These are phyloP conservation scores for Jacana jacana DNA, from an alignment of 2,113 vertebrate species.

Conservation along the genomic window DNA sequence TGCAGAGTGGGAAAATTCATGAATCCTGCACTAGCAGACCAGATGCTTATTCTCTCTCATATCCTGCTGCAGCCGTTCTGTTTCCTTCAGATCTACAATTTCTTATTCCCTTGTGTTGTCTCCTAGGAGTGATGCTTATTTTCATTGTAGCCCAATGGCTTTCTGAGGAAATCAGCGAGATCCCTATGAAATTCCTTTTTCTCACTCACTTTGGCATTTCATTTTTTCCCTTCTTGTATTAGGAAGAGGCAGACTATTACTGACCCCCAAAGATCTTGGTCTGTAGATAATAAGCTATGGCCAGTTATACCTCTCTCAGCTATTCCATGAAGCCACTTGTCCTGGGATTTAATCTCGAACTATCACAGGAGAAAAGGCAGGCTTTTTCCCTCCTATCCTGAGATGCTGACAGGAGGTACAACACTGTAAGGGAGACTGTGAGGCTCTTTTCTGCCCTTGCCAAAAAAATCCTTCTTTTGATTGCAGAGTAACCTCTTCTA, in stretches of 20 bases:
- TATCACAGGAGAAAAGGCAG: not conserved
- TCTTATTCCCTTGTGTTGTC: not conserved
- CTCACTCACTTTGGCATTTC: not conserved
- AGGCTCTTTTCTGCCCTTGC: not conserved
- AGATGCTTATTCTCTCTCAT: not conserved
- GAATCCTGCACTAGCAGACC: not conserved
- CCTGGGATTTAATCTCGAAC: not conserved
- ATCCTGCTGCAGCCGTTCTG: not conserved
- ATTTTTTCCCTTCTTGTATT: not conserved
- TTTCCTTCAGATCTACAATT: not conserved
- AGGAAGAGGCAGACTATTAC: not conserved
- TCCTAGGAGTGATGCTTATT: not conserved
- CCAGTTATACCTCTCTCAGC: not conserved
- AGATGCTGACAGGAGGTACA: not conserved
- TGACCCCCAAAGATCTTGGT: not conserved
- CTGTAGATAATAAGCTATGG: no score
- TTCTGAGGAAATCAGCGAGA: not conserved
- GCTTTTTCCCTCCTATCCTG: not conserved
- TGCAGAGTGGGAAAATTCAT: not conserved
- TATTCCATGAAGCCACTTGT: not conserved
- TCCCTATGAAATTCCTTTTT: not conserved
- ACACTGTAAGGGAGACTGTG: not conserved
- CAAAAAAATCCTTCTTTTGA: not conserved
- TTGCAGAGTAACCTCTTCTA: not conserved
- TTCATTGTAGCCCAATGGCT: not conserved